Percentiles rank a stretch among this genome's conserved stretches.
These are phyloP conservation scores for Rhipidura dahli DNA, from an alignment of 2,113 vertebrate genomes.

Conservation along the genomic window DNA sequence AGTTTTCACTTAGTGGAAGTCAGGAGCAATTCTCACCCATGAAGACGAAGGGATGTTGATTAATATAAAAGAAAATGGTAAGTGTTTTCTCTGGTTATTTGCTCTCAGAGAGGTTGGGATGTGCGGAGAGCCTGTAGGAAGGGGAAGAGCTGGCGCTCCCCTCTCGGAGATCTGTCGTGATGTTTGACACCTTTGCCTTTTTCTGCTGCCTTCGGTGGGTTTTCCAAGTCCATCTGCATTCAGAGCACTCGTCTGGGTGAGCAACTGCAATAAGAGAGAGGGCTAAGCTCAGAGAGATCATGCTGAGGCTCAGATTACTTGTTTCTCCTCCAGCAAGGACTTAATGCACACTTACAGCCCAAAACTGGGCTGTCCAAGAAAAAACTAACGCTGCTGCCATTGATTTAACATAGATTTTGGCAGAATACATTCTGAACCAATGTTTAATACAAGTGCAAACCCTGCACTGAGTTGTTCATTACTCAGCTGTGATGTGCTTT, in stretches of 20 bases:
- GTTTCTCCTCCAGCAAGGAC: neutral
- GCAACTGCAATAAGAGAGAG: neutral
- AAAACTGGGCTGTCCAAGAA: neutral
- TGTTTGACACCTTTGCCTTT: neutral
- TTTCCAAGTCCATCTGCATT: neutral
- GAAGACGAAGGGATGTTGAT: neutral
- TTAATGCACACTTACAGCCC: neutral
- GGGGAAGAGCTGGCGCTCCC: accelerated
- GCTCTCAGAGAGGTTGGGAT: neutral
- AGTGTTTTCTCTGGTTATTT: neutral
- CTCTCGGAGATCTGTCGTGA: accelerated
- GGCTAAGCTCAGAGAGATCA: neutral
- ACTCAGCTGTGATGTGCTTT: neutral
- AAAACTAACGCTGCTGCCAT: neutral
- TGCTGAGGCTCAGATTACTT: conserved; percentile 13
- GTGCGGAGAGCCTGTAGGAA: neutral
- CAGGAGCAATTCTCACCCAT: neutral
- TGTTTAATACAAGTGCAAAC: neutral
- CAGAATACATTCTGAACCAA: neutral
- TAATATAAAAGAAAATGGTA: neutral
- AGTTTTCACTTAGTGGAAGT: neutral
- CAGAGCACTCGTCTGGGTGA: neutral
- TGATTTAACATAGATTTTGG: neutral
- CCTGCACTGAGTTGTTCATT: neutral
- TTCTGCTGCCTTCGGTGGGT: neutral